Percentiles rank a stretch among this genome's conserved stretches.
These are phyloP conservation scores for Adelognathus sp. DNA, from an alignment of 2,888 invertebrate species.

Conservation along the genomic window DNA sequence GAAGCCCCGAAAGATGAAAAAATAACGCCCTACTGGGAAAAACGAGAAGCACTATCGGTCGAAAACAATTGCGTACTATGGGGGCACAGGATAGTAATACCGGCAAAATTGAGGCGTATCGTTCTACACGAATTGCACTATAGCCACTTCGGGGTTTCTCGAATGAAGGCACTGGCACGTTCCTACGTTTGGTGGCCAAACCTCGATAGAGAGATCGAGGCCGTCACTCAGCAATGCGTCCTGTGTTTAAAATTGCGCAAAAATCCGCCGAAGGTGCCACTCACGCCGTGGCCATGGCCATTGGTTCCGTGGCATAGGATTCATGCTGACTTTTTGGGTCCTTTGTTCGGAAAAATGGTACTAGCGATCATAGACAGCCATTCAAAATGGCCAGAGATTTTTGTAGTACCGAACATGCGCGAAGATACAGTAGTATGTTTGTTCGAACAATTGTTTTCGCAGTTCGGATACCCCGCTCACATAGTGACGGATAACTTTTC, in stretches of 20 bases:
- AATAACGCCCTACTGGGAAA: conserved; percentile 26
- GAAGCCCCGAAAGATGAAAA: neutral
- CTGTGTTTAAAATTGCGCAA: conserved; percentile 26
- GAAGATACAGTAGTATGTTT: neutral
- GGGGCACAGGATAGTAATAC: conserved; percentile 46
- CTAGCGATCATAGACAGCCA: conserved; percentile 37
- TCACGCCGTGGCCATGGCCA: conserved; percentile 49
- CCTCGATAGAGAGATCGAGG: conserved; percentile 32
- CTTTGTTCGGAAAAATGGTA: conserved; percentile 22
- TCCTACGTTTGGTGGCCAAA: conserved; percentile 45
- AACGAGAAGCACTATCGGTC: conserved; percentile 37
- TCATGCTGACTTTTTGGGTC: conserved; percentile 50
- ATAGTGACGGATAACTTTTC: conserved; percentile 34
- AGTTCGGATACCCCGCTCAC: conserved; percentile 3
- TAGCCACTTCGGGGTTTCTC: conserved; percentile 23
- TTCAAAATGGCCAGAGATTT: conserved; percentile 38
- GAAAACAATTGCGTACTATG: conserved; percentile 44
- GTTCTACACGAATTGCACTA: conserved; percentile 8
- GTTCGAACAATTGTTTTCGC: conserved; percentile 14
- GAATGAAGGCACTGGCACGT: conserved; percentile 38
- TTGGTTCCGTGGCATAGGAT: conserved; percentile 34
- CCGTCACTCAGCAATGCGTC: neutral
- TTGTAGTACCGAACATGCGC: conserved; percentile 6
- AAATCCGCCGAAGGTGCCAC: conserved; percentile 9
- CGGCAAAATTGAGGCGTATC: conserved; percentile 3